These are phyloP conservation scores for Borostomias antarcticus DNA, from an alignment of 2,797 vertebrate genomes.

Conservation along the genomic window DNA sequence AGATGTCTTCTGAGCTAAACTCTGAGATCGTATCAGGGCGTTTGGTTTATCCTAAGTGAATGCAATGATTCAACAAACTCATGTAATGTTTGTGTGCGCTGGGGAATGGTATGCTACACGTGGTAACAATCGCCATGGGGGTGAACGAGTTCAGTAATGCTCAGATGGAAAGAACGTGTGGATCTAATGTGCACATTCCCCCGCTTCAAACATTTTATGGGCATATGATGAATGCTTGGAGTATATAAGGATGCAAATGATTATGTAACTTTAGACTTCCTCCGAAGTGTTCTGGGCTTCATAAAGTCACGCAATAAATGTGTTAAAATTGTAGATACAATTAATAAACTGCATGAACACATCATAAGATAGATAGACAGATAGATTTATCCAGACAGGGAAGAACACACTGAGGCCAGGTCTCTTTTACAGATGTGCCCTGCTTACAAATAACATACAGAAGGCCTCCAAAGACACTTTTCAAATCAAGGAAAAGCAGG, in stretches of 20 bases:
- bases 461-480: no score
- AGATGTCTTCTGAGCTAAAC: constrained; percentile 28
- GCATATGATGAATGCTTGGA: background rate
- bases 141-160: background rate
- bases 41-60: constrained; percentile 42
- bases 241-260: background rate
- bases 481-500: no score
- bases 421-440: no score
- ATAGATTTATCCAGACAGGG: no score
- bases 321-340: no score
- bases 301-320: no score
- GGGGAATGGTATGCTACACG: constrained; percentile 24
- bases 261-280: background rate
- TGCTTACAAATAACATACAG: no score
- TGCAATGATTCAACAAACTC: constrained; percentile 15
- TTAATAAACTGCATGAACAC: no score
- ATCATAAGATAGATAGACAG: no score
- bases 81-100: constrained; percentile 16
- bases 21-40: constrained; percentile 8
- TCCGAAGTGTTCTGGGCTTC: no score
- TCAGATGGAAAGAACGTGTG: no score
- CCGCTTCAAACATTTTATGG: background rate
- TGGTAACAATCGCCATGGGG: constrained; percentile 3
- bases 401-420: no score
- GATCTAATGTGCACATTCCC: background rate